A percentile compares a stretch with the other conserved stretches of the same genome.
Conservation (phyloP, 2,888 invertebrate genomes). For the Ptychoptera contaminata region DNA sequence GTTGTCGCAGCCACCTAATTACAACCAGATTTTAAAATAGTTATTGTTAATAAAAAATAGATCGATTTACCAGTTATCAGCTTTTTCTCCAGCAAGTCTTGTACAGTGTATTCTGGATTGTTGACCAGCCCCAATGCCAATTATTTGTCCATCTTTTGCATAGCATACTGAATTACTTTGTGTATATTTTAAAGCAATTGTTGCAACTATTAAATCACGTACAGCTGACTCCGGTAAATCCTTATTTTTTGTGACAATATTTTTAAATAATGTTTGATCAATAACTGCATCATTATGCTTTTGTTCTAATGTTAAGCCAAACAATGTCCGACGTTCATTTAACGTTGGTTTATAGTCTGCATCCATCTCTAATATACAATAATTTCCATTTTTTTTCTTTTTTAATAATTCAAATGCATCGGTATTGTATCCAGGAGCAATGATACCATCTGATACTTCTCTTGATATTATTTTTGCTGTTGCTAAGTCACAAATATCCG, state of each 20-base stretch:
- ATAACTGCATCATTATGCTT: constrained; percentile 80
- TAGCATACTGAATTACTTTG: constrained; percentile 98
- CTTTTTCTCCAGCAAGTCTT: constrained; percentile 90
- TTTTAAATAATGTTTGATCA: constrained; percentile 56
- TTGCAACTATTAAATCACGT: constrained; percentile 86
- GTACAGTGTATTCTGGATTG: constrained; percentile 98
- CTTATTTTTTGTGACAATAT: constrained; percentile 60
- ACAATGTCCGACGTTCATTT: constrained; percentile 69
- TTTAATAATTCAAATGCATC: constrained; percentile 73
- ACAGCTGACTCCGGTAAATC: constrained; percentile 55
- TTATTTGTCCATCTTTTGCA: constrained; percentile 66
- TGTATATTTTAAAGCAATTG: constrained; percentile 91
- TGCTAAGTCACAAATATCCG: constrained; percentile 73
- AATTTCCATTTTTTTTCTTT: constrained; percentile 89
- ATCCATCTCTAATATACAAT: constrained; percentile 88
- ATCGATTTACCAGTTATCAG: constrained; percentile 63
- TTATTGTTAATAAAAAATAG: no score
- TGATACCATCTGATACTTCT: constrained; percentile 95
- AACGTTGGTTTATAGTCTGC: constrained; percentile 63
- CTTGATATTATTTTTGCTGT: constrained; percentile 88
- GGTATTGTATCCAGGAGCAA: constrained; percentile 79
- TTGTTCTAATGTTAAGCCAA: constrained; percentile 74
- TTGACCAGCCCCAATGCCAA: constrained; percentile 98
- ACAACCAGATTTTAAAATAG: no score
- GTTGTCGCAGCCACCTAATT: constrained; percentile 67